A percentile compares a stretch with the other conserved stretches of the same genome.
phyloP scores from a whole-genome alignment of 2,888 invertebrate genomes.

The Tachina fera region DNA sequence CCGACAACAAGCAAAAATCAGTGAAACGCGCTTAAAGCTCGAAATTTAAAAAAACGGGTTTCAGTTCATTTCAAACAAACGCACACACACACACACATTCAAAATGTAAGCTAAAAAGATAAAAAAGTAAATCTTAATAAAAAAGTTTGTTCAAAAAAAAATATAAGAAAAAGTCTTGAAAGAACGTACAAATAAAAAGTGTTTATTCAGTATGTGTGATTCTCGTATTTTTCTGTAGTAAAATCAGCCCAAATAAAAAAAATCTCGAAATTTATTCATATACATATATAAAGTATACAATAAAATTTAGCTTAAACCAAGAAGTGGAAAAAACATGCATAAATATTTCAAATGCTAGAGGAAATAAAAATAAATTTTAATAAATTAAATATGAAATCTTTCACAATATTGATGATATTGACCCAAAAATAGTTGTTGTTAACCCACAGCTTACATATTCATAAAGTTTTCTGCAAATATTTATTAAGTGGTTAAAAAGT shows the following conservation, averaged over 20 bases:
- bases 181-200: constrained; percentile 37
- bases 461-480: not conserved
- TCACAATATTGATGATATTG: constrained; percentile 27
- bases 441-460: constrained; percentile 18
- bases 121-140: constrained; percentile 54
- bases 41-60: constrained; percentile 65
- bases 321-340: constrained; percentile 12
- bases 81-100: constrained; percentile 4
- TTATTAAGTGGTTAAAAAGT: constrained; percentile 29
- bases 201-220: constrained; percentile 26
- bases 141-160: constrained; percentile 51
- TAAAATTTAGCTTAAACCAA: not conserved
- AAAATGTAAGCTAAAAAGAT: constrained; percentile 54
- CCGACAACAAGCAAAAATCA: constrained; percentile 59
- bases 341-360: not conserved
- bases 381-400: constrained; percentile 21
- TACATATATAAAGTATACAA: not conserved
- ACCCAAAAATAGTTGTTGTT: constrained; percentile 53
- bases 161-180: constrained; percentile 35
- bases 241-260: constrained; percentile 7
- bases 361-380: not conserved
- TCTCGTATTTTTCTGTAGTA: not conserved
- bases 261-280: not conserved
- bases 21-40: constrained; percentile 56
- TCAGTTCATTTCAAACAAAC: constrained; percentile 45